Conservation (phyloP, 2,797 vertebrate species). For the Carapus acus region DNA sequence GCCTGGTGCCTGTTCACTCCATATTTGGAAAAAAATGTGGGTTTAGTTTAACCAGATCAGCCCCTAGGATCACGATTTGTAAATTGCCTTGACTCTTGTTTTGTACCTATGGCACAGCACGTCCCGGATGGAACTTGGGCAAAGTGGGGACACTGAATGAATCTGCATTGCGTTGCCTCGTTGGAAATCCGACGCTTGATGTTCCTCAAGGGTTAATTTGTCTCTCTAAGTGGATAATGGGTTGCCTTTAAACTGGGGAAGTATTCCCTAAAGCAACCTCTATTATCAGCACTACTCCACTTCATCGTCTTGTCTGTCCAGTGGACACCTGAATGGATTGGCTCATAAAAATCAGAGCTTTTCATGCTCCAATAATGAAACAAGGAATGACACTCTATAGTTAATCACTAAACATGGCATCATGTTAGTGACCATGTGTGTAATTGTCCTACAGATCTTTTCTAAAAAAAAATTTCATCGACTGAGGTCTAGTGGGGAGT, state of each 20-base stretch:
- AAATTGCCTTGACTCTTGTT: constrained; percentile 1
- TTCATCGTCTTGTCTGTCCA: constrained; percentile 2
- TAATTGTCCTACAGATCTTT: too few relatives aligned
- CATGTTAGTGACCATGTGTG: too few relatives aligned
- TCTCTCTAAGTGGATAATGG: constrained; percentile 5
- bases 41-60: background rate
- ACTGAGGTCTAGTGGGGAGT: constrained; percentile 29
- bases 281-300: constrained; percentile 3
- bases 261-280: constrained; percentile 5
- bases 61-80: constrained; percentile 10
- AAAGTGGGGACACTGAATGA: constrained; percentile 8
- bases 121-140: constrained; percentile 27
- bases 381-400: too few relatives aligned
- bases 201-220: constrained; percentile 6
- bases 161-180: constrained; percentile 11
- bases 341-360: too few relatives aligned
- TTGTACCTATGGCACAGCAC: constrained; percentile 11
- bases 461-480: constrained; percentile 4
- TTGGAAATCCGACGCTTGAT: constrained; percentile 7
- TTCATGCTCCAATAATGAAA: too few relatives aligned
- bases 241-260: constrained; percentile 15
- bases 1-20: constrained; percentile 40
- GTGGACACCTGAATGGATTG: too few relatives aligned
- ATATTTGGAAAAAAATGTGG: constrained; percentile 48
- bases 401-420: too few relatives aligned